Evolutionary conservation across 2,888 invertebrate genomes (phyloP), one percentile per base, ranked within the genome.

Genomic region (Steinernema scapterisci): DNA sequence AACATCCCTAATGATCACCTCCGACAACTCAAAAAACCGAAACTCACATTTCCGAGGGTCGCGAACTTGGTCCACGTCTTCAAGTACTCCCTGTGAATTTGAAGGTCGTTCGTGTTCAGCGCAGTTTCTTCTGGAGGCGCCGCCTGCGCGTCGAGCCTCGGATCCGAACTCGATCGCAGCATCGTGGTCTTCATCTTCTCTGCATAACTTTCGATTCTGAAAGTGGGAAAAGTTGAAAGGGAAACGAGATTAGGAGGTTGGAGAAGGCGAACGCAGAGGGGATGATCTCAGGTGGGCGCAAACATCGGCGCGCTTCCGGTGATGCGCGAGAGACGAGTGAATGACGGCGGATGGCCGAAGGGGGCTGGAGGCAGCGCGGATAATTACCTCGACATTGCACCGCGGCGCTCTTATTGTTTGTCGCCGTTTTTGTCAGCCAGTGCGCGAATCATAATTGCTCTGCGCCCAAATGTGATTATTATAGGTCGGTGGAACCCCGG

Each of bases 11-110:
- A 38, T 6, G 3, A 3, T 3, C 63, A 5, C 63, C 21, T 3
- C 3, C 63, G 16, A 63, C 63, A 3, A 9, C 43, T 27, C 43
- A 63, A 70, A 19, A 27, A 9, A n/a, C 19, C 56, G n/a, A 38
- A 45, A 44, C 48, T 73, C 54, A 74, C 74, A 51, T 74, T 71
- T 21, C 71, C 74, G 46, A 74, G 72, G 13, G 74, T 74, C 71
- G 71, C 52, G 45, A 63, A 74, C 71, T 74, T 74, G 45, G 71
- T 51, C 70, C 54, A 70, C 45, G 70, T 46, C n/a, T 63, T 63
- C 25, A 63, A 25, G 63, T 63, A 63, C 31, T 63, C 63, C 25
- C 63, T 21, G 63, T 63, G 63, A 16, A 63, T 38, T 31, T 52
- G 52, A 31, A 52, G 72, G 51, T 74, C 71, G 27, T 46, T 31